Conservation (phyloP, 2,888 invertebrate genomes). For the Stenoptilia bipunctidactyla region DNA sequence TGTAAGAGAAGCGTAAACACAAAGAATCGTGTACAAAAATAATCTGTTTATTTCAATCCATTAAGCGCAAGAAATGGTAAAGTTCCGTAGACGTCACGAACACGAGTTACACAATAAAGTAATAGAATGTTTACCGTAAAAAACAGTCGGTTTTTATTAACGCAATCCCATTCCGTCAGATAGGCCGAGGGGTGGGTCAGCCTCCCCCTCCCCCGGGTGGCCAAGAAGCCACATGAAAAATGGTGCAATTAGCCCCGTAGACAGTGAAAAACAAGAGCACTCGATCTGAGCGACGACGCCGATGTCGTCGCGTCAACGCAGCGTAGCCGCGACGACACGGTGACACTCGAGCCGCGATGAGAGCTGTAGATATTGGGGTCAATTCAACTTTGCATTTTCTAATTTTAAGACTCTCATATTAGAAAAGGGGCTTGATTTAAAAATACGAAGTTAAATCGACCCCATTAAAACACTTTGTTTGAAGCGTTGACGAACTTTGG, state of each 20-base stretch:
- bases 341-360: not conserved
- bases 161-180: constrained; percentile 19
- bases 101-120: constrained; percentile 7
- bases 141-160: constrained; percentile 4
- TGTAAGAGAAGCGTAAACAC: too few species aligned
- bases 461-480: too few species aligned
- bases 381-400: too few species aligned
- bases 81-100: not conserved
- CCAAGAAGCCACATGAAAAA: constrained; percentile 58
- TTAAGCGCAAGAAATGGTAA: too few species aligned
- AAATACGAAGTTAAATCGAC: too few species aligned
- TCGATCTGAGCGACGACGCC: constrained; percentile 43
- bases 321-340: constrained; percentile 5
- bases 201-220: constrained; percentile 17
- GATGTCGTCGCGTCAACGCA: constrained; percentile 2
- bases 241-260: constrained; percentile 65
- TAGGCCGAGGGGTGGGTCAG: constrained; percentile 22
- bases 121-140: constrained; percentile 5
- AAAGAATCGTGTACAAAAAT: too few species aligned
- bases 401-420: too few species aligned
- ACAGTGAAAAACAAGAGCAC: constrained; percentile 70
- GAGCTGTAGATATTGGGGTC: too few species aligned
- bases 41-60: too few species aligned
- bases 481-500: too few species aligned
- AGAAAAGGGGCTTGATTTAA: too few species aligned